Percentiles rank a stretch among this genome's conserved stretches.
These are phyloP conservation scores for Hyposoter didymator DNA, from an alignment of 2,888 invertebrate species.

Conservation along the genomic window DNA sequence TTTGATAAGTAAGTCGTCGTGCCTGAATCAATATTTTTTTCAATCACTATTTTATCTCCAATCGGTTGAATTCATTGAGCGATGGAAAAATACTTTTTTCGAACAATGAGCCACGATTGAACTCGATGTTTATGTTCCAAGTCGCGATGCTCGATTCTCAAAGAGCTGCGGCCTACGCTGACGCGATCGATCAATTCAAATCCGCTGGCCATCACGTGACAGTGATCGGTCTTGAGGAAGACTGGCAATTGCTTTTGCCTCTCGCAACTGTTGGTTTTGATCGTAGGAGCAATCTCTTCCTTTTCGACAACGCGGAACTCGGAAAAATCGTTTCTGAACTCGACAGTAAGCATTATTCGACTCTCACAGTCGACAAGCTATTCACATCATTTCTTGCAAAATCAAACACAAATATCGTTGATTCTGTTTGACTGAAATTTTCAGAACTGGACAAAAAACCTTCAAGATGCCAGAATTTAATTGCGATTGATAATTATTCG, in stretches of 20 bases:
- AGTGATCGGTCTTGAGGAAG: constrained; percentile 69
- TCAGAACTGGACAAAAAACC: constrained; percentile 57
- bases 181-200: constrained; percentile 70
- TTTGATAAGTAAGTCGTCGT: constrained; percentile 68
- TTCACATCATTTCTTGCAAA: background rate
- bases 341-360: constrained; percentile 60
- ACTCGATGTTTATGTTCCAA: constrained; percentile 39
- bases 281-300: constrained; percentile 70
- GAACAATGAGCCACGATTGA: background rate
- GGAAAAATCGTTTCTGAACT: constrained; percentile 65
- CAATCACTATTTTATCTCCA: background rate
- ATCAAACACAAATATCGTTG: background rate
- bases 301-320: constrained; percentile 69
- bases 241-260: constrained; percentile 69
- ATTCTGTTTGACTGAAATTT: background rate
- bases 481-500: background rate
- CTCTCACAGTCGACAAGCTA: background rate
- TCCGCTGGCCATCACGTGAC: constrained; percentile 70
- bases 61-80: background rate
- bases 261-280: constrained; percentile 72
- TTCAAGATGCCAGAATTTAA: constrained; percentile 52
- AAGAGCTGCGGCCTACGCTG: constrained; percentile 55
- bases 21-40: background rate
- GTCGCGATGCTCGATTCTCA: constrained; percentile 71
- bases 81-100: background rate